Base-by-base conservation (phyloP, 2,113 vertebrate genomes). In the Myotis lucifugus region DNA sequence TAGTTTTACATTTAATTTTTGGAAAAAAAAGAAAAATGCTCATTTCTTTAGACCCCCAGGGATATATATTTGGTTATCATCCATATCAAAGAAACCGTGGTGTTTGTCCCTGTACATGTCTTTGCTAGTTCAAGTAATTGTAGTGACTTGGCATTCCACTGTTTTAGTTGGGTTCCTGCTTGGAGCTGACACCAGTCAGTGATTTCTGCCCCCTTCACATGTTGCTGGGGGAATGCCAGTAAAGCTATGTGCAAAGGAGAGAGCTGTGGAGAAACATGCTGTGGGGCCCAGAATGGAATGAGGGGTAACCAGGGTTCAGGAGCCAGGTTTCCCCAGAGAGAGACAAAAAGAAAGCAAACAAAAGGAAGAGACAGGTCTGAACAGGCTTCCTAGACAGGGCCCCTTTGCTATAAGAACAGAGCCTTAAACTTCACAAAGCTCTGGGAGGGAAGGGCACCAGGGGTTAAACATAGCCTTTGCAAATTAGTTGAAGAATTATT, bases 331-430 rank as follows among this genome's bases (percentile, higher is more conserved):
- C 83, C 78, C 50, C 74, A 90, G 91, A 96, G 67, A 92, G 76
- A 94, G 34, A 96, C 86, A 95, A 93, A 96, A 93, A 89, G 85
- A 97, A 95, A 96, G 86, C 89, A 96, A 96, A 96, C 93, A 96
- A 95, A 97, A 94, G 79, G 83, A 96, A 94, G 84, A 97, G 86
- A 95, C 74, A 96, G 74, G 88, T 94, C 77, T 85, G 87, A 95
- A 95, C 96, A 97, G 42, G 91, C 29, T 93, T 37, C 85, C 78
- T 56, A 94, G 86, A 95, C 69, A 89, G 82, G 67, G 95, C 86
- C 96, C 46, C 56, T 95, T 89, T 91, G 79, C 83, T 96, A 8
- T 86, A 86, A 96, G 90, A 94, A 94, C 23, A 90, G 82, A 94
- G 50, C 37, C 70, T 86, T 88, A 93, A 94, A 91, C 59, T 89